Conservation (phyloP, 92 coral and sea anemone genomes). For the Zoanthus sansibaricus region DNA sequence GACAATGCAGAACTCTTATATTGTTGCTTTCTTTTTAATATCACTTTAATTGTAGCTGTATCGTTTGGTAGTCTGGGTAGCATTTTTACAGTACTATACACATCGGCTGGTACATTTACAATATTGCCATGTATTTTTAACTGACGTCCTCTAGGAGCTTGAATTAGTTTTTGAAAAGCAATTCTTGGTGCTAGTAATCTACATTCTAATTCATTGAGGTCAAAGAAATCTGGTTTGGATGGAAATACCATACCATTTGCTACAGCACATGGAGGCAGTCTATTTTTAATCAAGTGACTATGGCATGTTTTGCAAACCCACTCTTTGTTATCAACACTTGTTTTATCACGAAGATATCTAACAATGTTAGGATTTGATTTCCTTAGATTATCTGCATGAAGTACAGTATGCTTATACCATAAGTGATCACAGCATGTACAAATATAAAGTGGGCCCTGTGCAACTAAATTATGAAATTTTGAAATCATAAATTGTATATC, state of each 20-base stretch:
- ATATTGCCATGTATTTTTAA: conserved; percentile 27
- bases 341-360: conserved; percentile 6
- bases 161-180: conserved; percentile 5
- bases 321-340: conserved; percentile 25
- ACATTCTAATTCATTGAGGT: no score
- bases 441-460: no score
- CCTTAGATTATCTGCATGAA: background rate
- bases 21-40: conserved; percentile 36
- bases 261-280: no score
- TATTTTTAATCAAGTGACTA: no score
- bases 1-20: conserved; percentile 41
- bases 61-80: conserved; percentile 37
- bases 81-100: conserved; percentile 33
- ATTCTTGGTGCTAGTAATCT: background rate
- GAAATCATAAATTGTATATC: no score
- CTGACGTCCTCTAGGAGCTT: conserved; percentile 60
- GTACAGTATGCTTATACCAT: conserved; percentile 41
- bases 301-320: no score
- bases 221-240: no score
- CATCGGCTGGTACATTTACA: conserved; percentile 59
- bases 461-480: no score
- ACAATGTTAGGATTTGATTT: conserved; percentile 11
- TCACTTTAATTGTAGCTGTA: conserved; percentile 37
- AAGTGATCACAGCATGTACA: no score
- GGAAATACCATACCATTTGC: no score